Evolutionary conservation across 2,888 invertebrate species (phyloP), one percentile per base, ranked within the genome.

Genomic region (Microctonus hyperodae): DNA sequence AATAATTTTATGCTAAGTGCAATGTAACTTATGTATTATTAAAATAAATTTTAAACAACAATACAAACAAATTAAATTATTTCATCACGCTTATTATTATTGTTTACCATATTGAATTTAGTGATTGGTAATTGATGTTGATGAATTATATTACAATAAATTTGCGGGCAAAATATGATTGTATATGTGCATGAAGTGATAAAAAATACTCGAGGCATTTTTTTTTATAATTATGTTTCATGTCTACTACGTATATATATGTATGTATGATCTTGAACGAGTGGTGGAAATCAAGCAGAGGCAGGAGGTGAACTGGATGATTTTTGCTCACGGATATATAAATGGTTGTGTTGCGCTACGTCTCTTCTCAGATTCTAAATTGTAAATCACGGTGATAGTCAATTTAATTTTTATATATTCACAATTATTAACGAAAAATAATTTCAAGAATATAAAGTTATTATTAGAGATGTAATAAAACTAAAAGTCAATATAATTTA

Each of bases 351-450:
- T 59, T n/a, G 44, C 25, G 10, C 59, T 28, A 55, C 55, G 48
- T 44, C 28, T 48, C 25, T 44, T 59, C 59, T 59, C 59, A 59
- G 59, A 44, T n/a, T 13, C 44, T 44, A n/a, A 44, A 23, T 48
- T 28, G 25, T 25, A 31, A 48, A 59, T 44, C 33, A 2, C 28
- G 20, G 16, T 44, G 44, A 59, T 28, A 28, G 28, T 59, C 59
- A 48, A 28, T n/a, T n/a, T n/a, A n/a, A n/a, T n/a, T 59, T 7
- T n/a, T 44, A 1, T n/a, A 44, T n/a, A n/a, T 44, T 44, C 7
- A n/a, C 13, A n/a, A 37, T 37, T 37, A 37, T n/a, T n/a, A 37
- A 2, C 22, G 20, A 53, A 53, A n/a, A n/a, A n/a, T n/a, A 28
- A n/a, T 11, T 25, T 4, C 11, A 28, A 28, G 50, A 50, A 40